These are phyloP conservation scores for Trematomus loennbergii DNA, from an alignment of 2,113 vertebrate genomes.

Conservation along the genomic window DNA sequence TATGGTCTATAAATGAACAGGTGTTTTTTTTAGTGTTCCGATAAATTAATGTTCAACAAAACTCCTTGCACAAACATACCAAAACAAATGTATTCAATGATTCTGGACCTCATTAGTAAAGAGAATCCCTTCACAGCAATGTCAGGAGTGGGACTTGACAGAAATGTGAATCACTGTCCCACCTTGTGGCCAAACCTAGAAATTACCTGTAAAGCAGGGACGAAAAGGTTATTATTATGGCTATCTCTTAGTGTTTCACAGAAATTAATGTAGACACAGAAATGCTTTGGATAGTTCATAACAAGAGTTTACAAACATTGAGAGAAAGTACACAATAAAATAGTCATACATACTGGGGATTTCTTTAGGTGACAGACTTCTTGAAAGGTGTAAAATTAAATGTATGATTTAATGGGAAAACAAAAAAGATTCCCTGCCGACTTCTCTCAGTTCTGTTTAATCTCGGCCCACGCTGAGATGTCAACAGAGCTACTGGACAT, in stretches of 20 bases:
- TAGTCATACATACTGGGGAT: not conserved
- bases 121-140: slow-evolving; percentile 8
- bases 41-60: not conserved
- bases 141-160: not conserved
- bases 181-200: slow-evolving; percentile 75
- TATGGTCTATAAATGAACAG: not conserved
- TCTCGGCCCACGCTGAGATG: slow-evolving; percentile 27
- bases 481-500: slow-evolving; percentile 49
- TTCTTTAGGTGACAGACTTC: slow-evolving; percentile 18
- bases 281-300: not conserved
- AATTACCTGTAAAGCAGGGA: not conserved
- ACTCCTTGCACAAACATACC: not conserved
- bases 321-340: not conserved
- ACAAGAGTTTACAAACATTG: slow-evolving; percentile 3
- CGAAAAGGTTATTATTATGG: not conserved
- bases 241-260: not conserved
- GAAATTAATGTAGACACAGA: not conserved
- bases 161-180: slow-evolving; percentile 63
- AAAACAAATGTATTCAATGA: not conserved
- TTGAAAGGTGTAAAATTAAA: slow-evolving; percentile 43
- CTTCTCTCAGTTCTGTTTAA: slow-evolving; percentile 32
- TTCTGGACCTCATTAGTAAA: not conserved
- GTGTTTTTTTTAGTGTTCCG: not conserved
- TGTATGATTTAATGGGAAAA: slow-evolving; percentile 4
- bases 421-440: slow-evolving; percentile 24